phyloP scores from a whole-genome alignment of 1,140 invertebrate genomes.

The Temnothorax curvispinosus region DNA sequence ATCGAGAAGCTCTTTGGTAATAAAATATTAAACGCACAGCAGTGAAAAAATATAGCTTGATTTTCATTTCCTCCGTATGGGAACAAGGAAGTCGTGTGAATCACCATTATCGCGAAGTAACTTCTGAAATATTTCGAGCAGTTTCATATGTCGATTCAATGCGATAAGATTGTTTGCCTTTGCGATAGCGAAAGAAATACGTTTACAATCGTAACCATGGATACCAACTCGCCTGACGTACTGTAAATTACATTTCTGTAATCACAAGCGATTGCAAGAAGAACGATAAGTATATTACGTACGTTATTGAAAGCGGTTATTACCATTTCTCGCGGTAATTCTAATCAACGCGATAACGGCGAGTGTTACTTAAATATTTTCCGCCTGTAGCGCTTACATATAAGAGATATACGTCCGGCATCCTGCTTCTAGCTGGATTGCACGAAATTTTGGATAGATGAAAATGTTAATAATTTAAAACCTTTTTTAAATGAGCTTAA shows the following conservation, averaged over 20 bases:
- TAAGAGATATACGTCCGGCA: neutral
- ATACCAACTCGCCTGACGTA: neutral
- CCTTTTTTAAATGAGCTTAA: conserved; percentile 29
- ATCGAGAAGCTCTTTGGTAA: conserved; percentile 69
- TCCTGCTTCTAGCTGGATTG: conserved; percentile 38
- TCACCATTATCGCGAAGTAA: conserved; percentile 6
- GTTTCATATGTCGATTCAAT: conserved; percentile 9
- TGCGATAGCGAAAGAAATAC: neutral
- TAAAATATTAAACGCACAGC: conserved; percentile 34
- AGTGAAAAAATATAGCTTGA: neutral
- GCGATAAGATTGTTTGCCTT: conserved; percentile 28
- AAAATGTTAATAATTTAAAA: conserved; percentile 68
- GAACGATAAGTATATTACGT: conserved; percentile 31
- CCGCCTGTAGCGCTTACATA: conserved; percentile 57
- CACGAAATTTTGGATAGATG: conserved; percentile 56
- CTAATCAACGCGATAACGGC: conserved; percentile 13
- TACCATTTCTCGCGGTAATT: conserved; percentile 18
- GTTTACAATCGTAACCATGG: neutral
- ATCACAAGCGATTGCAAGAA: neutral
- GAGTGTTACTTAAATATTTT: conserved; percentile 27
- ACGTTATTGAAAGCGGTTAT: conserved; percentile 16
- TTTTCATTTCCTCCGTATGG: conserved; percentile 24
- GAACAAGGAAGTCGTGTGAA: conserved; percentile 8
- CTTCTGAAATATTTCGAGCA: conserved; percentile 10
- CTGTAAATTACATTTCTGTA: conserved; percentile 19